These are phyloP conservation scores for Lutjanus argentimaculatus DNA, from an alignment of 2,797 vertebrate species.

Conservation along the genomic window DNA sequence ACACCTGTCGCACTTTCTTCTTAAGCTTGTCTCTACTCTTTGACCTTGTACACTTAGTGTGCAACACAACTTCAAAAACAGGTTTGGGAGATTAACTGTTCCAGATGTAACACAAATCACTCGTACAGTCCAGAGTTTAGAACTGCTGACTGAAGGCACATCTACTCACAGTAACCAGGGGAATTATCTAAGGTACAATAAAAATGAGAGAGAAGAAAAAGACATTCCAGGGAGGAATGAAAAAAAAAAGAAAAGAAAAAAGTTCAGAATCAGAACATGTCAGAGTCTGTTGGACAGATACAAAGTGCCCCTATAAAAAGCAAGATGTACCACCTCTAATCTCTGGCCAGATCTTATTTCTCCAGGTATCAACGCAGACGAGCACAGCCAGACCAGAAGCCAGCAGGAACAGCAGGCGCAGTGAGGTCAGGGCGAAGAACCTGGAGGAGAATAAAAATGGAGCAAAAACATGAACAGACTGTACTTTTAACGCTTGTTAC, in stretches of 20 bases:
- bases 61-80: slow-evolving; percentile 19
- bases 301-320: slow-evolving; percentile 20
- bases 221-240: not conserved
- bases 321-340: slow-evolving; percentile 87
- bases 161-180: slow-evolving; percentile 15
- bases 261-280: not conserved
- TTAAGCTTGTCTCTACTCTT: not conserved
- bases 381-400: slow-evolving; percentile 87
- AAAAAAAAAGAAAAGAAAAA: not conserved
- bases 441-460: slow-evolving; percentile 73
- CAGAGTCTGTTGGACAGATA: not conserved
- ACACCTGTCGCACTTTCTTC: not conserved
- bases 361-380: slow-evolving; percentile 94
- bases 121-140: slow-evolving; percentile 13
- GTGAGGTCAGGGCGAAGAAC: slow-evolving; percentile 95
- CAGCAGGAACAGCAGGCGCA: slow-evolving; percentile 92
- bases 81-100: slow-evolving; percentile 16
- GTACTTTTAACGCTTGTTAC: not conserved
- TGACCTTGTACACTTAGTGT: not conserved
- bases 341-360: slow-evolving; percentile 94
- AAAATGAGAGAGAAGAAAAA: not conserved
- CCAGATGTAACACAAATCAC: slow-evolving; percentile 17
- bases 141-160: not conserved
- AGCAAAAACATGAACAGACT: slow-evolving; percentile 39
- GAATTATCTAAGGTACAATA: not conserved